These are phyloP conservation scores for Chlorops oryzae DNA, from an alignment of 1,140 invertebrate species.

Conservation along the genomic window DNA sequence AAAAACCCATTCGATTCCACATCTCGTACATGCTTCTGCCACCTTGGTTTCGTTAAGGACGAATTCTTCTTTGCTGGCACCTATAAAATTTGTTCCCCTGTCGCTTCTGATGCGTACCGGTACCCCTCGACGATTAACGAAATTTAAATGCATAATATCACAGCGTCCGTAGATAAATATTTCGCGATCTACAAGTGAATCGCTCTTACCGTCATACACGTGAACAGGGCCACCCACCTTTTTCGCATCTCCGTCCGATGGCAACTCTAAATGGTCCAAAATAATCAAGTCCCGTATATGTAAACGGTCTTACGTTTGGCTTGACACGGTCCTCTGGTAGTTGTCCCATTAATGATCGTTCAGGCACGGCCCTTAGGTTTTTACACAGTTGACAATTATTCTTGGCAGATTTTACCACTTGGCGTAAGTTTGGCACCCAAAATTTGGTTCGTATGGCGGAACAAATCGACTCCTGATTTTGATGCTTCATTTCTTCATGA, in stretches of 20 bases:
- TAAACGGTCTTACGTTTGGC: conserved; percentile 7
- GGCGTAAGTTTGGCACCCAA: too few species aligned
- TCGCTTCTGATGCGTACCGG: conserved; percentile 4
- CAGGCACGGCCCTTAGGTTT: conserved; percentile 9
- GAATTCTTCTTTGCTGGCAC: background rate
- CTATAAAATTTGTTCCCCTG: conserved; percentile 13
- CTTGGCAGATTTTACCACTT: too few species aligned
- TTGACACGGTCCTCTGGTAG: background rate
- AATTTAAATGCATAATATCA: conserved; percentile 9
- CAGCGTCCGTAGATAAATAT: conserved; percentile 5
- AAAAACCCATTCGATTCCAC: conserved; percentile 10
- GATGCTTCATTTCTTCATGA: too few species aligned
- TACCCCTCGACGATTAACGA: background rate
- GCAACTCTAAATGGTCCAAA: conserved; percentile 15
- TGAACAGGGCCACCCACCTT: conserved; percentile 9
- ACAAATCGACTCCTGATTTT: too few species aligned
- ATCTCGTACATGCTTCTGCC: background rate
- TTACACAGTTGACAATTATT: background rate
- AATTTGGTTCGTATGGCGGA: too few species aligned
- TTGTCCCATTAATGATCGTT: conserved; percentile 1
- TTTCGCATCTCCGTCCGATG: conserved; percentile 17
- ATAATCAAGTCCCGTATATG: conserved; percentile 11
- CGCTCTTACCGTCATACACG: conserved; percentile 7
- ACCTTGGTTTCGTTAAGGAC: background rate
- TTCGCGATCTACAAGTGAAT: conserved; percentile 3